Evolutionary conservation across 2,888 invertebrate species (phyloP).

Genomic region (Rugalucina vietnamica): DNA sequence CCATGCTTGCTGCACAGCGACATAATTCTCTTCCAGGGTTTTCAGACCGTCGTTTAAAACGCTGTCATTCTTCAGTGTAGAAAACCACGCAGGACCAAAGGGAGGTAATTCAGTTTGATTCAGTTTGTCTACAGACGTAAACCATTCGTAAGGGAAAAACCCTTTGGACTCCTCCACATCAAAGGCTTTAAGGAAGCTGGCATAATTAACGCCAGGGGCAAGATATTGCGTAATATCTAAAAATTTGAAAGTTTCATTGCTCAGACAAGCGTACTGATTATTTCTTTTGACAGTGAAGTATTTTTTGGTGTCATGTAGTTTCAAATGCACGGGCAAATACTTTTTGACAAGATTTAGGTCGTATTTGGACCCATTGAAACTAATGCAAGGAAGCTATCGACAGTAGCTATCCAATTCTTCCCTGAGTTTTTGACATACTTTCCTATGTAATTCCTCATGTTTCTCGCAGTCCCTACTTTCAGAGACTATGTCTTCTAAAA

Average conservation of each 20-base stretch:
- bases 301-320: conserved; percentile 3
- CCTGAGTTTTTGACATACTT: neutral
- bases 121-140: neutral
- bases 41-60: neutral
- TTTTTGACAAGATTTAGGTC: conserved; percentile 32
- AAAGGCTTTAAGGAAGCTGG: conserved; percentile 3
- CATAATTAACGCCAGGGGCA: neutral
- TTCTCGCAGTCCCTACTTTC: neutral
- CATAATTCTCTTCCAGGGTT: neutral
- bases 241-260: neutral
- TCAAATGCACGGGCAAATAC: neutral
- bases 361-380: conserved; percentile 35
- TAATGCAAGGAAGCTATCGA: conserved; percentile 13
- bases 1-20: conserved; percentile 9
- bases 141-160: conserved; percentile 22
- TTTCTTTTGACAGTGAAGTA: conserved; percentile 8
- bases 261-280: conserved; percentile 22
- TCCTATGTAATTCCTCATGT: neutral
- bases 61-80: neutral
- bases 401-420: conserved; percentile 2
- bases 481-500: neutral
- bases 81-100: neutral
- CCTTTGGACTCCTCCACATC: neutral
- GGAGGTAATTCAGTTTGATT: conserved; percentile 1
- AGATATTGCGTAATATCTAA: conserved; percentile 8